Evolutionary conservation across 2,113 vertebrate species (phyloP), one percentile per base, ranked within the genome.

Genomic region (Spilogale gracilis): DNA sequence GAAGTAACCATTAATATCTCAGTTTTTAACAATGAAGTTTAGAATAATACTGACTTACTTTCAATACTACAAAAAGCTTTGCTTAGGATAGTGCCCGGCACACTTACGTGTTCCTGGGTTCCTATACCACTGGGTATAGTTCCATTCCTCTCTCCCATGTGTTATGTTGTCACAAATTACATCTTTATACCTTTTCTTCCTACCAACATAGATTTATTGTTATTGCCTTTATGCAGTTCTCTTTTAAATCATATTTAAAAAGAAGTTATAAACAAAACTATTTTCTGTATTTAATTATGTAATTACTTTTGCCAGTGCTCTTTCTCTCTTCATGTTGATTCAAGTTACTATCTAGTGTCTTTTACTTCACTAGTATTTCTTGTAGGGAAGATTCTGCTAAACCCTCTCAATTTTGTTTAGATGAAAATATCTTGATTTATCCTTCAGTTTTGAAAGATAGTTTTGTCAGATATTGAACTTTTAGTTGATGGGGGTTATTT

Each of bases 31-130:
- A 78, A 58, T 84, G 38, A 56, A 58, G 10, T 88, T 69, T 67
- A 20, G 7, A 80, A 80, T 84, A 92, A 84, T 84, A 84, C 20
- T 30, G 78, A 84, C 43, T 89, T 92, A 95, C 74, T 95, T 92
- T 92, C 60, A 90, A 16, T 74, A 14, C 7, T 30, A 69, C 20
- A 63, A 9, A 74, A 58, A 96, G 6, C 3, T 63, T 43, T 78
- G 20, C 16, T 93, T 71, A 38, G 38, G 38, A 38, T 38, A 38
- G 38, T 38, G 38, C 38, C 38, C 38, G 38, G 38, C 38, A 38
- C 38, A 38, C 38, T 38, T 38, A 38, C 38, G 38, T 38, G 38
- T 38, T 38, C 38, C 38, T 38, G 38, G 38, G 38, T 38, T 38
- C 38, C 38, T 38, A 38, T 38, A 38, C 38, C 38, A 38, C 38